phyloP scores from a whole-genome alignment of 2,113 vertebrate species.

The Misgurnus anguillicaudatus region DNA sequence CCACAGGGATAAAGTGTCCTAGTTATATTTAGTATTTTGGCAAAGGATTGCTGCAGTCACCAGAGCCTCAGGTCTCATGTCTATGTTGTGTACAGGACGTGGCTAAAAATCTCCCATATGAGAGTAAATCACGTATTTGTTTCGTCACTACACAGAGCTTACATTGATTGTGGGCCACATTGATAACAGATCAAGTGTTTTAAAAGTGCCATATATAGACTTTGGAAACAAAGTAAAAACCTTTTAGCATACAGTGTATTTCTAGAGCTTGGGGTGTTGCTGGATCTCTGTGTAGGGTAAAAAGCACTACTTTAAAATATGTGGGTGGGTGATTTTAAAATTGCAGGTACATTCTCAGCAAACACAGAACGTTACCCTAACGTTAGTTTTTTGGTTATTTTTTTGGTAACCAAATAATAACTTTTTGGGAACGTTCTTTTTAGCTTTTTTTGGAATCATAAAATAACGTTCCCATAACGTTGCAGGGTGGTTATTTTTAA shows the following conservation, averaged over 20 bases:
- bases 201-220: neutral
- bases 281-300: neutral
- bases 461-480: too few relatives aligned
- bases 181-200: conserved; percentile 28
- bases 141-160: neutral
- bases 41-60: conserved; percentile 22
- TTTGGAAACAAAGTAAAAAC: neutral
- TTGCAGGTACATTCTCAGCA: too few relatives aligned
- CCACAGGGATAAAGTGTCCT: conserved; percentile 44
- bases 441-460: too few relatives aligned
- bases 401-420: too few relatives aligned
- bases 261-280: neutral
- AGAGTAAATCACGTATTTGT: neutral
- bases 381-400: too few relatives aligned
- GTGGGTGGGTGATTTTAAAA: too few relatives aligned
- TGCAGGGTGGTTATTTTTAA: too few relatives aligned
- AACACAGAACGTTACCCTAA: too few relatives aligned
- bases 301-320: too few relatives aligned
- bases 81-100: conserved; percentile 28
- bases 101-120: conserved; percentile 1
- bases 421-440: too few relatives aligned
- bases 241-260: conserved; percentile 12
- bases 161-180: neutral
- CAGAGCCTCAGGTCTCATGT: conserved; percentile 18
- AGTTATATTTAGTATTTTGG: conserved; percentile 51